These are phyloP conservation scores for Apeira syringaria DNA, from an alignment of 2,888 invertebrate species.

Conservation along the genomic window DNA sequence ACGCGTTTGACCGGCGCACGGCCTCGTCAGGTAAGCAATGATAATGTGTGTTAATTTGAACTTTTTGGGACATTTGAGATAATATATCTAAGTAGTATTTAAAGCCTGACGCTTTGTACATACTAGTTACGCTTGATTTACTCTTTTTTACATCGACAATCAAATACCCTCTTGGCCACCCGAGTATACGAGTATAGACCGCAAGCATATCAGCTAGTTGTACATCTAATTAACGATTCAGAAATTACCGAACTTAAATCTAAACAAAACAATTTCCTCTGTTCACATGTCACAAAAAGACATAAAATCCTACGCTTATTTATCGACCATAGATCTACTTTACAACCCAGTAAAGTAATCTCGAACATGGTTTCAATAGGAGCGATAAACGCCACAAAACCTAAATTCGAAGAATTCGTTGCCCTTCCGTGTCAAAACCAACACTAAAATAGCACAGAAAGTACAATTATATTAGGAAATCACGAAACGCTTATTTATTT, in stretches of 20 bases:
- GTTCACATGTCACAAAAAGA: too few species aligned
- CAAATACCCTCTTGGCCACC: too few species aligned
- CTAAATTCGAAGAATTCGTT: constrained; percentile 3
- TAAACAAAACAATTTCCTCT: too few species aligned
- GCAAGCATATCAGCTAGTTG: too few species aligned
- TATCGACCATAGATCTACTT: background rate
- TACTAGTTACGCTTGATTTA: too few species aligned
- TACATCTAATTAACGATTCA: too few species aligned
- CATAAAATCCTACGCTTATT: background rate
- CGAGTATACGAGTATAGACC: too few species aligned
- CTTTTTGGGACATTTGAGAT: background rate
- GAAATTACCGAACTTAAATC: too few species aligned
- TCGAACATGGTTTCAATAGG: background rate
- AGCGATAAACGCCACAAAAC: background rate
- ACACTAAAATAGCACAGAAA: background rate
- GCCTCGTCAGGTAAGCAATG: background rate
- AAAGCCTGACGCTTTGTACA: too few species aligned
- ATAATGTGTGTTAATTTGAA: background rate
- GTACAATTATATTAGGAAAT: constrained; percentile 3
- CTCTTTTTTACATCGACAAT: too few species aligned
- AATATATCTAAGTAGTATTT: too few species aligned
- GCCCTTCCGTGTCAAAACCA: constrained; percentile 3
- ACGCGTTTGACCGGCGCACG: constrained; percentile 1
- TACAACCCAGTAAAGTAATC: background rate
- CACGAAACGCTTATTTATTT: constrained; percentile 10